Evolutionary conservation across 2,113 vertebrate species (phyloP).

Genomic region (Eurypyga helias): DNA sequence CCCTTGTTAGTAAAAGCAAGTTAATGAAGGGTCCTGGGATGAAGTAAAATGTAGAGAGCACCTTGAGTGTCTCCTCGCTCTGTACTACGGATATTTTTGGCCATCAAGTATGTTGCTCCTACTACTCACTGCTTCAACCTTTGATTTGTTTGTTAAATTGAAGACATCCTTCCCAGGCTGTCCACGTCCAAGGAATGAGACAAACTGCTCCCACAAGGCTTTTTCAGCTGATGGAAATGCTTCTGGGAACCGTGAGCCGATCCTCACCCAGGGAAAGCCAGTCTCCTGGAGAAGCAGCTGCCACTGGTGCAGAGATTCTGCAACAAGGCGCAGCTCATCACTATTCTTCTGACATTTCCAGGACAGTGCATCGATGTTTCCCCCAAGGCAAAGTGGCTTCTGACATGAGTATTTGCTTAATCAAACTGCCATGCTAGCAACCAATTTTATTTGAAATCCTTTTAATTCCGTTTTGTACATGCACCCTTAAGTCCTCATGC

Average conservation of each 20-base stretch:
- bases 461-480: not conserved
- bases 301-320: not conserved
- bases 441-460: not conserved
- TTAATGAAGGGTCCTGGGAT: not conserved
- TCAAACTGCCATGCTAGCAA: not conserved
- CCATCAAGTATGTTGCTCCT: not conserved
- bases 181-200: not conserved
- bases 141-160: not conserved
- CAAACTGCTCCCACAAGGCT: not conserved
- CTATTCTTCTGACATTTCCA: not conserved
- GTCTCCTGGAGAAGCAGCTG: not conserved
- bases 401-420: not conserved
- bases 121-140: not conserved
- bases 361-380: not conserved
- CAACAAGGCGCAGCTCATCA: not conserved
- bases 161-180: not conserved
- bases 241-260: not conserved
- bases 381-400: not conserved
- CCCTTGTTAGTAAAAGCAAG: not conserved
- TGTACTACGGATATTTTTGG: not conserved
- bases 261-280: fast-evolving
- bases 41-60: not conserved
- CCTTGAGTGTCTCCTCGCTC: not conserved
- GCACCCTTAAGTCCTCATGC: not conserved
- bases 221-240: not conserved